Percentiles rank a stretch among this genome's conserved stretches.
These are phyloP conservation scores for Hystrix brachyura DNA, from an alignment of 2,113 vertebrate genomes.

Conservation along the genomic window DNA sequence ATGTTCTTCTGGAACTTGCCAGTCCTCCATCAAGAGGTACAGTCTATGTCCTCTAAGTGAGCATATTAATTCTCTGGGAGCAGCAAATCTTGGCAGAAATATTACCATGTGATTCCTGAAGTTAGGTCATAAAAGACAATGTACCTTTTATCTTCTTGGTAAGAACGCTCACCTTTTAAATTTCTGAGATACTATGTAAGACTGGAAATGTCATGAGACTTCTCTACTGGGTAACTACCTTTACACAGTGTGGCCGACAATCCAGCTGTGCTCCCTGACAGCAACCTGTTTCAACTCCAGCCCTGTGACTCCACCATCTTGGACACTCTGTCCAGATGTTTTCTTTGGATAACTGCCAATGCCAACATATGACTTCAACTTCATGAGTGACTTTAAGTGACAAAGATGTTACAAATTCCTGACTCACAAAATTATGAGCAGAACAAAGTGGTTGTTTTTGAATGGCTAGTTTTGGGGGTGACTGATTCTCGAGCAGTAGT, in stretches of 20 bases:
- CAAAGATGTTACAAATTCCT: neutral
- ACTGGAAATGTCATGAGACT: neutral
- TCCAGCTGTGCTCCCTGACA: neutral
- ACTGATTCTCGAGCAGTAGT: neutral
- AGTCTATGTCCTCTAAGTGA: neutral
- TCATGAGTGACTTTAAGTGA: neutral
- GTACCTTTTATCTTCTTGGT: neutral
- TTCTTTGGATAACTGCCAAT: neutral
- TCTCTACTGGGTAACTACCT: neutral
- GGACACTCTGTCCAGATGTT: neutral
- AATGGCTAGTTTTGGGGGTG: neutral
- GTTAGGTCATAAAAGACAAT: neutral
- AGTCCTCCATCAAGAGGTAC: neutral
- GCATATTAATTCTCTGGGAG: neutral
- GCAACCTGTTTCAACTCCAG: neutral
- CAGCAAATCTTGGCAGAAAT: neutral
- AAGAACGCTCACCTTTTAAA: slow-evolving; percentile 9
- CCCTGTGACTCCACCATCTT: fast-evolving
- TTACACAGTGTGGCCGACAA: neutral
- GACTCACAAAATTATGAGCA: neutral
- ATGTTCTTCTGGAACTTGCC: neutral
- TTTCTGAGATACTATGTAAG: neutral
- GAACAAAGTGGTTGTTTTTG: neutral
- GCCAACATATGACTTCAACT: neutral
- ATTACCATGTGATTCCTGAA: neutral